Conservation (phyloP, 2,888 invertebrate genomes). For the Cyrtodaria siliqua region DNA sequence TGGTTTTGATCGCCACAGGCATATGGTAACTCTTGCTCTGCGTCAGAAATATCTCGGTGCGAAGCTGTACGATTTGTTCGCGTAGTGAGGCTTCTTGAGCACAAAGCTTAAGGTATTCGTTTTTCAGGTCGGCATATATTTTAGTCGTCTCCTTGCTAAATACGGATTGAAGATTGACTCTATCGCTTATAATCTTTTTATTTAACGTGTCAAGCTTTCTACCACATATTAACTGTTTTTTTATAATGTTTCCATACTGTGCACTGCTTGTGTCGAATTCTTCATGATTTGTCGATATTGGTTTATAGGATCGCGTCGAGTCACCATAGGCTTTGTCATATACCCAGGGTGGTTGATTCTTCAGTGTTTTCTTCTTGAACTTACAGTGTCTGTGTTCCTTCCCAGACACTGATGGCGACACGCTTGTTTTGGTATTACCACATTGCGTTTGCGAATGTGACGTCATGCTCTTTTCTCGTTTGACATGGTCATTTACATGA, state of each 20-base stretch:
- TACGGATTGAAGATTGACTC: slow-evolving; percentile 29
- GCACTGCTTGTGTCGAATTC: slow-evolving; percentile 31
- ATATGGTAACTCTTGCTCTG: slow-evolving; percentile 63
- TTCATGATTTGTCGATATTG: not conserved
- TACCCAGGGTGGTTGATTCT: not conserved
- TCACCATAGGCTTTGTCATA: not conserved
- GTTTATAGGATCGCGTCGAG: not conserved
- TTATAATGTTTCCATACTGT: slow-evolving; percentile 43
- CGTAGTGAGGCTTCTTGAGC: slow-evolving; percentile 60
- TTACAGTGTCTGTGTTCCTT: not conserved
- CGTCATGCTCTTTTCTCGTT: no score
- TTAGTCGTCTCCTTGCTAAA: slow-evolving; percentile 40
- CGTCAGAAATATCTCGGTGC: slow-evolving; percentile 66
- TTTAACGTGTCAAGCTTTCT: slow-evolving; percentile 46
- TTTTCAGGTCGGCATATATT: slow-evolving; percentile 55
- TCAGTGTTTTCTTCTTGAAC: not conserved
- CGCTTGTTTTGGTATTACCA: no score
- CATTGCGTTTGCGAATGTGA: no score
- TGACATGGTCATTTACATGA: no score
- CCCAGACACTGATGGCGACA: not conserved
- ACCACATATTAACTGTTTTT: slow-evolving; percentile 49
- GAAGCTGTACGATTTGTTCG: slow-evolving; percentile 64
- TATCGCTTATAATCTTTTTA: slow-evolving; percentile 40
- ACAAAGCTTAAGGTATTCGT: slow-evolving; percentile 63
- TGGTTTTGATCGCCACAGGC: slow-evolving; percentile 56